Evolutionary conservation across 2,888 invertebrate species (phyloP).

Genomic region (Lumbricus terrestris): DNA sequence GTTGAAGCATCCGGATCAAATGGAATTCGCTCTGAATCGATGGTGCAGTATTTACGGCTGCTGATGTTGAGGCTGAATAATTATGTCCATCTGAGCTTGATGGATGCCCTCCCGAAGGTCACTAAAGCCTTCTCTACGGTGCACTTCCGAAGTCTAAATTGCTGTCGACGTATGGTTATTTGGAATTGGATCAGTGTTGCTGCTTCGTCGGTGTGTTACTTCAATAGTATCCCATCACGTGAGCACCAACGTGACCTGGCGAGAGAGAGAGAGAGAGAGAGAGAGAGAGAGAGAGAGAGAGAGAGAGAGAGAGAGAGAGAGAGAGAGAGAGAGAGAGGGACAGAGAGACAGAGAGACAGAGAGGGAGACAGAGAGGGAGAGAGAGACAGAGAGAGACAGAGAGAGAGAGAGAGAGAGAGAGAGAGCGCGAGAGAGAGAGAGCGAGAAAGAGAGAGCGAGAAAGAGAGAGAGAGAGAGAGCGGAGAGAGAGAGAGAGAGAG

Average conservation of each 20-base stretch:
- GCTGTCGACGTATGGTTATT: not conserved
- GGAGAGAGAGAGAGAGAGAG: too few relatives aligned
- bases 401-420: too few relatives aligned
- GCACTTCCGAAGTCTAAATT: not conserved
- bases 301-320: too few relatives aligned
- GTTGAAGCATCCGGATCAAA: not conserved
- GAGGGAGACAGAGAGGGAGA: too few relatives aligned
- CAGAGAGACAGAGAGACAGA: too few relatives aligned
- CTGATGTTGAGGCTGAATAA: not conserved
- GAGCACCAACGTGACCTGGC: not conserved
- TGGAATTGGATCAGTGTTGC: not conserved
- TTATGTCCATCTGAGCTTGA: not conserved
- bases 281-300: too few relatives aligned
- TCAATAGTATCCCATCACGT: not conserved
- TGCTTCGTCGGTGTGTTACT: not conserved
- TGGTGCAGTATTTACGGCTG: not conserved
- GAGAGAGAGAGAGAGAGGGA: too few relatives aligned
- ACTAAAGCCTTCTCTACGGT: not conserved
- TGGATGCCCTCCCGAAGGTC: not conserved
- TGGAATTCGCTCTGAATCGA: not conserved
- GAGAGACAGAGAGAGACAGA: too few relatives aligned
- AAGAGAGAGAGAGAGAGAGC: too few relatives aligned
- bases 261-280: not conserved
- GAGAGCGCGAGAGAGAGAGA: too few relatives aligned
- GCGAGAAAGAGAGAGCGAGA: too few relatives aligned